Conservation (phyloP, 2,888 invertebrate species). For the Dusona sp. region DNA sequence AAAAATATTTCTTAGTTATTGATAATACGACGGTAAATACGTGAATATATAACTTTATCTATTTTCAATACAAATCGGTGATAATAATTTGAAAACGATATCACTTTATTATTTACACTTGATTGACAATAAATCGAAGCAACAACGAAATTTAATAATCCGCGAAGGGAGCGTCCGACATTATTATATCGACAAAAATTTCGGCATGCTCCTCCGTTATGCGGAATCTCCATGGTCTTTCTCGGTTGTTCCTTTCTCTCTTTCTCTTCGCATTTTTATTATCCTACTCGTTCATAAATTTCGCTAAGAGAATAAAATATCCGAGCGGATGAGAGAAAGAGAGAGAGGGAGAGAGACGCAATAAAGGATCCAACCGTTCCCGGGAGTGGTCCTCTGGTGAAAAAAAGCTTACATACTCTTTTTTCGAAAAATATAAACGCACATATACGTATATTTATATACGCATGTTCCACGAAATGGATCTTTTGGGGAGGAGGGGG, state of each 20-base stretch:
- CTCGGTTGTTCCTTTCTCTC: slow-evolving; percentile 32
- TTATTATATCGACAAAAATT: slow-evolving; percentile 64
- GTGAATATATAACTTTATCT: background rate
- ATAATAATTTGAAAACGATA: background rate
- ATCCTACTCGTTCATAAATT: slow-evolving; percentile 83
- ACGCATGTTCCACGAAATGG: slow-evolving; percentile 47
- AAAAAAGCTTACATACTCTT: slow-evolving; percentile 48
- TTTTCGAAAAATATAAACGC: slow-evolving; percentile 47
- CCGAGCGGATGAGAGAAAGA: slow-evolving; percentile 60
- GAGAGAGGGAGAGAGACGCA: slow-evolving; percentile 41
- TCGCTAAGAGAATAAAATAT: slow-evolving; percentile 81
- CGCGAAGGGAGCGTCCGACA: slow-evolving; percentile 71
- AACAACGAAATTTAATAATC: background rate
- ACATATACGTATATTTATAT: slow-evolving; percentile 38
- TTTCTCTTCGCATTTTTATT: slow-evolving; percentile 78
- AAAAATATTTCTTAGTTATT: background rate
- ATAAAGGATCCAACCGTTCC: slow-evolving; percentile 60
- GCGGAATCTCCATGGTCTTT: slow-evolving; percentile 37
- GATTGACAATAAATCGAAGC: background rate
- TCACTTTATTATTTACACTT: background rate
- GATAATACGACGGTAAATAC: background rate
- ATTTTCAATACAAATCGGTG: background rate
- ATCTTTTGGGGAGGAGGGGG: slow-evolving; percentile 29
- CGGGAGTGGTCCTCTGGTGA: slow-evolving; percentile 52
- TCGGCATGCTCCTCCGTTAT: slow-evolving; percentile 9